Percentiles rank a stretch among this genome's conserved stretches.
phyloP scores from a whole-genome alignment of 2,888 invertebrate species.

The Ischnus inquisitorius region DNA sequence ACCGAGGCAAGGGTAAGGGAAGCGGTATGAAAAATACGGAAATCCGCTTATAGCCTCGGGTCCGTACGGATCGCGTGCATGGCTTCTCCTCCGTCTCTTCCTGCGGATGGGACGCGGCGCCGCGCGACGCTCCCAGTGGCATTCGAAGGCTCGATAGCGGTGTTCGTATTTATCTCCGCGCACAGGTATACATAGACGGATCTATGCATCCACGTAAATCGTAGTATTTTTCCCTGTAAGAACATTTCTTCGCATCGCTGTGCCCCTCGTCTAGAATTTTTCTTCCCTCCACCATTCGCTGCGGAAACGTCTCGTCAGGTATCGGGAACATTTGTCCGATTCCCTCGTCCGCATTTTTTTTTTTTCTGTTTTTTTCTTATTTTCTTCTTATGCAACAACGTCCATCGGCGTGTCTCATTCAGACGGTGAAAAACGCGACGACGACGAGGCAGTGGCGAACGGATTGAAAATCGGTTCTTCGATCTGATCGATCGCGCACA shows the following conservation, averaged over 20 bases:
- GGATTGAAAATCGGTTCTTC: neutral
- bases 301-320: neutral
- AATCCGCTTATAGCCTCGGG: slow-evolving; percentile 58
- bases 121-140: neutral
- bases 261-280: neutral
- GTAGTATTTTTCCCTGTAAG: neutral
- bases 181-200: neutral
- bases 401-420: neutral
- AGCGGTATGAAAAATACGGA: slow-evolving; percentile 58
- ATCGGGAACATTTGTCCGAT: neutral
- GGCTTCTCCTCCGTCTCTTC: neutral
- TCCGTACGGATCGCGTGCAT: slow-evolving; percentile 35
- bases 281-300: neutral
- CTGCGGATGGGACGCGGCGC: slow-evolving; percentile 3
- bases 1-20: slow-evolving; percentile 9
- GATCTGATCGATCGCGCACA: no score
- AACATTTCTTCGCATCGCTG: neutral
- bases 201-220: neutral
- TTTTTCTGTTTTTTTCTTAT: neutral
- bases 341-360: neutral
- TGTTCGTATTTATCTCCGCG: slow-evolving; percentile 14
- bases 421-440: neutral
- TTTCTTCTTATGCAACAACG: neutral
- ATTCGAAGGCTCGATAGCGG: slow-evolving; percentile 4
- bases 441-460: neutral